Conservation (phyloP, 2,113 vertebrate species). For the Triplophysa siluroides region DNA sequence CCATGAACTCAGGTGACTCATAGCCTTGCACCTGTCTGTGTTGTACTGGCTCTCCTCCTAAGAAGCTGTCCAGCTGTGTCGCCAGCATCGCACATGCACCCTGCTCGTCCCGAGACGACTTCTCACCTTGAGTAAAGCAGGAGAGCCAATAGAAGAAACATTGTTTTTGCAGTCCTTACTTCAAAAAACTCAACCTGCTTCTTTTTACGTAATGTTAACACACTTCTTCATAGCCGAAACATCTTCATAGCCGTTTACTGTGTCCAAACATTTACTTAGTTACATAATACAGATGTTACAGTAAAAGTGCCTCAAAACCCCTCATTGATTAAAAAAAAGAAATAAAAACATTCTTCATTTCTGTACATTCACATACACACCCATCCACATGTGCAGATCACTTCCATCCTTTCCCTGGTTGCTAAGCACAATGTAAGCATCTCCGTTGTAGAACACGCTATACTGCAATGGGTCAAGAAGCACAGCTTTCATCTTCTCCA, state of each 20-base stretch:
- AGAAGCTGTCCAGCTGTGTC: slow-evolving; percentile 85
- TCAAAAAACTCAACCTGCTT: too few relatives aligned
- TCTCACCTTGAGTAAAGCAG: slow-evolving; percentile 71
- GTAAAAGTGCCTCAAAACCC: too few relatives aligned
- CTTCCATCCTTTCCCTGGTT: slow-evolving; percentile 80
- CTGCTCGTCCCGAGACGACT: slow-evolving; percentile 85
- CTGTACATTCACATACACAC: slow-evolving; percentile 63
- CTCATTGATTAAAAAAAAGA: too few relatives aligned
- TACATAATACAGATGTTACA: too few relatives aligned
- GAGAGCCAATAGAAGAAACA: neutral
- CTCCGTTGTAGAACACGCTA: slow-evolving; percentile 85
- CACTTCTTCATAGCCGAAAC: too few relatives aligned
- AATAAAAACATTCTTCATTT: neutral
- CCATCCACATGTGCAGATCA: slow-evolving; percentile 89
- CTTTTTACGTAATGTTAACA: neutral
- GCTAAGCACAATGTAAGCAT: slow-evolving; percentile 86
- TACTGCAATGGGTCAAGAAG: slow-evolving; percentile 78
- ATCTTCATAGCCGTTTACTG: neutral
- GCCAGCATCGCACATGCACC: slow-evolving; percentile 86
- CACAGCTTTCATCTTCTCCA: slow-evolving; percentile 87
- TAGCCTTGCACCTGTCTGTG: slow-evolving; percentile 84
- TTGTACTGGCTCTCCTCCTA: slow-evolving; percentile 81
- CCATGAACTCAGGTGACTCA: slow-evolving; percentile 81
- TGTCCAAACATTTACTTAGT: neutral
- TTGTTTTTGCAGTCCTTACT: too few relatives aligned